phyloP scores from a whole-genome alignment of 2,797 vertebrate species.

The Neomorphus geoffroyi region DNA sequence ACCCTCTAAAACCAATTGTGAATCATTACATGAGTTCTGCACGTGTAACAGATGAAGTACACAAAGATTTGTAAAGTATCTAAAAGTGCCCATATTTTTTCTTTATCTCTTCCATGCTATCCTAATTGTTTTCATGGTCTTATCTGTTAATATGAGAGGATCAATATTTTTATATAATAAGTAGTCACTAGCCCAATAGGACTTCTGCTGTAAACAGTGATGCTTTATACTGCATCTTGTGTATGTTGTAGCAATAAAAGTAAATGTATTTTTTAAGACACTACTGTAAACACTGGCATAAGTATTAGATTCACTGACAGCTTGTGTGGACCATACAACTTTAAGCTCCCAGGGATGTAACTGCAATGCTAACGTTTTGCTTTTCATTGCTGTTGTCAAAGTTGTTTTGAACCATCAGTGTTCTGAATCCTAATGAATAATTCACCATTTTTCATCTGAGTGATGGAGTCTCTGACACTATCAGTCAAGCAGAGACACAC shows the following conservation, averaged over 20 bases:
- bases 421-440: neutral
- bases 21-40: neutral
- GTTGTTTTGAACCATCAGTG: neutral
- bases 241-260: neutral
- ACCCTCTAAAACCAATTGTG: neutral
- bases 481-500: neutral
- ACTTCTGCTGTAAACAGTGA: neutral
- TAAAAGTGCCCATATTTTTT: neutral
- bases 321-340: neutral
- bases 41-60: neutral
- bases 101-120: neutral
- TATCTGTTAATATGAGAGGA: neutral
- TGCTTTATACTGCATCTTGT: neutral
- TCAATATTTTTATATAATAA: neutral
- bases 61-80: neutral
- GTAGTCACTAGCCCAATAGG: neutral
- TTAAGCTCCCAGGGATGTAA: neutral
- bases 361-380: neutral
- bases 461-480: neutral
- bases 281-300: accelerated
- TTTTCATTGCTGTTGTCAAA: neutral
- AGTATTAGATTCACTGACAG: neutral
- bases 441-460: neutral
- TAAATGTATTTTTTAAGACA: neutral
- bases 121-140: neutral